Conservation (phyloP, 2,888 invertebrate species). For the Diplazon laetatorius region DNA sequence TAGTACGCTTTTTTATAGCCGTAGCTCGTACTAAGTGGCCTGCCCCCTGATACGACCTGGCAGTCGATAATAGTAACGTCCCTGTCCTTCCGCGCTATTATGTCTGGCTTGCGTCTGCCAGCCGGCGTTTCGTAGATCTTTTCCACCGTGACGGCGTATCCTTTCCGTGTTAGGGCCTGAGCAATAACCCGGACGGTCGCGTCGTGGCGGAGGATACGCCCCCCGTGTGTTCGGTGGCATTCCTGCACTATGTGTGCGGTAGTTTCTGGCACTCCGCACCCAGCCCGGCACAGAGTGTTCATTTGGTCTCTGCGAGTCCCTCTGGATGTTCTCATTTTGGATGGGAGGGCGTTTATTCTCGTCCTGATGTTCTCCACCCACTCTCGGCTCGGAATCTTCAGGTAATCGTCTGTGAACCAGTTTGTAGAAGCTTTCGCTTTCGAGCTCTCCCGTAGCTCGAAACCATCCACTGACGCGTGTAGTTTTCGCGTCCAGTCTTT, state of each 20-base stretch:
- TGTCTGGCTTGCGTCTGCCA: no score
- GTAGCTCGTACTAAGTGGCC: no score
- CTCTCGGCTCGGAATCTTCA: background rate
- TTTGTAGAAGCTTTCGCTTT: background rate
- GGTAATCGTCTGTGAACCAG: background rate
- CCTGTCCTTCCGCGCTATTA: no score
- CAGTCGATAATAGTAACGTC: no score
- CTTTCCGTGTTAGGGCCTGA: no score
- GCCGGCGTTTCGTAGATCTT: no score
- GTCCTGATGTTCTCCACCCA: background rate
- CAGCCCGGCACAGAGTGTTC: conserved; percentile 65
- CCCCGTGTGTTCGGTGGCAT: conserved; percentile 76
- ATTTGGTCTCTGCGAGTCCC: background rate
- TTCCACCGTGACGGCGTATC: no score
- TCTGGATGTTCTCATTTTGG: conserved; percentile 66
- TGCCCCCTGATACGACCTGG: no score
- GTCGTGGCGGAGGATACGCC: no score
- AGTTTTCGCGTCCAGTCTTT: background rate
- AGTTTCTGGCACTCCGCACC: conserved; percentile 73
- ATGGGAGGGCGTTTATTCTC: conserved; percentile 72
- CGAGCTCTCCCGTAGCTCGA: background rate
- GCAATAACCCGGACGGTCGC: no score
- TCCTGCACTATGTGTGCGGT: conserved; percentile 73
- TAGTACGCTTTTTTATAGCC: no score
- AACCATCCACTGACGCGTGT: conserved; percentile 10